phyloP scores from a whole-genome alignment of 2,113 vertebrate species.

The western clawed frog (Xenopus tropicalis) region UCB_Xtro_10.0 CM004445.2:369001-369500 shows the following conservation, averaged over 20 bases:
- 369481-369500: constrained; percentile 99
- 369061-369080: constrained; percentile 75
- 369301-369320: constrained; percentile 70
- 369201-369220: constrained; percentile 60
- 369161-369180: constrained; percentile 95
- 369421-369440: constrained; percentile 93
- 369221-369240: constrained; percentile 73
- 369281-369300: constrained; percentile 63
- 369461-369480: constrained; percentile 98
- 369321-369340: constrained; percentile 75
- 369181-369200: constrained; percentile 65
- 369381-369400: constrained; percentile 76
- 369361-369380: constrained; percentile 71
- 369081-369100: constrained; percentile 78
- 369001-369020: not conserved
- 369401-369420: constrained; percentile 16
- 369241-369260: constrained; percentile 59
- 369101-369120: constrained; percentile 96
- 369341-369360: constrained; percentile 71
- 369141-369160: constrained; percentile 98
- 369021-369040: too few species aligned
- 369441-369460: constrained; percentile 98
- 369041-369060: too few species aligned
- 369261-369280: constrained; percentile 58
- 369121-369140: too few species aligned